phyloP scores from a whole-genome alignment of 2,888 invertebrate genomes.

The Epinotia ramella region DNA sequence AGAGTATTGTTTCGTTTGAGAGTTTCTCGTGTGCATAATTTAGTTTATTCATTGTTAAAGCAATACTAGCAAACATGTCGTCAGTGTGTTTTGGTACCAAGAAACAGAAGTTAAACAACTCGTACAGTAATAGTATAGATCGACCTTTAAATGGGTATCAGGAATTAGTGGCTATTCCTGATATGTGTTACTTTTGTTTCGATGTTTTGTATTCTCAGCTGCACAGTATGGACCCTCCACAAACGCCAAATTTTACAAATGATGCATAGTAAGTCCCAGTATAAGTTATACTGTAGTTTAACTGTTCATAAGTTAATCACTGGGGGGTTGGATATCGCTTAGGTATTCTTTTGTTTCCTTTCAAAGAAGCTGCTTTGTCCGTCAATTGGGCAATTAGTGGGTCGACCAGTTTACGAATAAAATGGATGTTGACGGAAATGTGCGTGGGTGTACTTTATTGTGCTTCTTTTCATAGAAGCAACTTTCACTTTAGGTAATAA shows the following conservation, averaged over 20 bases:
- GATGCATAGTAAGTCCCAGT: slow-evolving; percentile 94
- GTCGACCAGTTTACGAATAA: slow-evolving; percentile 22
- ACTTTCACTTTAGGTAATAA: slow-evolving; percentile 37
- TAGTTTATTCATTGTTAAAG: slow-evolving; percentile 56
- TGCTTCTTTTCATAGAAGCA: not conserved
- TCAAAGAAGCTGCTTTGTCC: slow-evolving; percentile 33
- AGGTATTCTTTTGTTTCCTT: slow-evolving; percentile 36
- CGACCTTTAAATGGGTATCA: slow-evolving; percentile 84
- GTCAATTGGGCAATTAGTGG: slow-evolving; percentile 31
- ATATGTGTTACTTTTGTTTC: slow-evolving; percentile 99
- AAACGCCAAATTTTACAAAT: slow-evolving; percentile 96
- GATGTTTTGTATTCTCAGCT: slow-evolving; percentile 98
- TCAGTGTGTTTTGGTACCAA: slow-evolving; percentile 96
- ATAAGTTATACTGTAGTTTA: slow-evolving; percentile 46
- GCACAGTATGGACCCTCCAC: slow-evolving; percentile 96
- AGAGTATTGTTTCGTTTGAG: slow-evolving; percentile 65
- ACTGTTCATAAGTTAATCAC: slow-evolving; percentile 22
- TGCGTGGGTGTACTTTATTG: slow-evolving; percentile 21
- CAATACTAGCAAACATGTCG: slow-evolving; percentile 87
- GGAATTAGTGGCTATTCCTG: slow-evolving; percentile 91
- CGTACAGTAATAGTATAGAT: slow-evolving; percentile 84
- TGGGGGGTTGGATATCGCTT: slow-evolving; percentile 14
- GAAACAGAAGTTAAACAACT: slow-evolving; percentile 94
- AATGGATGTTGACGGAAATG: slow-evolving; percentile 9
- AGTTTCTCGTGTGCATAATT: slow-evolving; percentile 65